Evolutionary conservation across 2,888 invertebrate genomes (phyloP), one percentile per base, ranked within the genome.

Genomic region (Euplagia quadripunctaria): DNA sequence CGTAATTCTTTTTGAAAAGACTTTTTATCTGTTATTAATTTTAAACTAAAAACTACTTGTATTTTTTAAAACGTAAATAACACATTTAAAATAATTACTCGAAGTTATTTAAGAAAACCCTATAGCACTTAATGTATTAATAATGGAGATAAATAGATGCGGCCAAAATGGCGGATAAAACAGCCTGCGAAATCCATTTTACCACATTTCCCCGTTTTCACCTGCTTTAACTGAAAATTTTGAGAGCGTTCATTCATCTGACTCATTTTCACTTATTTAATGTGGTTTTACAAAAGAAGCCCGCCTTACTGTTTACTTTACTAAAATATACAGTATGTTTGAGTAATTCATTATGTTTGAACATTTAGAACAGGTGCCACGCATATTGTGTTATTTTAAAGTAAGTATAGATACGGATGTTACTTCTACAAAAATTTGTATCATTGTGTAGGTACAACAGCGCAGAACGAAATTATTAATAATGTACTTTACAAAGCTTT

Each of bases 211-310:
- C 68, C 64, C 42, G 70, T 73, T 76, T 75, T 73, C 74, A 71
- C 80, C 73, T 74, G 73, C 64, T 81, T 77, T 4, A 73, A 71
- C 64, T 65, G 52, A 64, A 71, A 73, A 70, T 75, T 78, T 80
- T 78, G 73, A 82, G 78, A 84, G 76, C 76, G 72, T 82, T 72
- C 74, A 79, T 83, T 82, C 80, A 79, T 73, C 65, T 61, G 63
- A 72, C 75, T 74, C 82, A 68, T 79, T 81, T 75, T 71, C 76
- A 61, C 82, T 77, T 64, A 82, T 84, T 82, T 70, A 72, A 73
- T 68, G 78, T 64, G 73, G 73, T 76, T 76, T 68, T 65, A 49
- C 61, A 74, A 82, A 84, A 82, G 64, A 51, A 73, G 49, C 49
- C 68, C 46, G n/a, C 61, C 64, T 70, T 17, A 58, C 17, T 73